phyloP scores from a whole-genome alignment of 2,888 invertebrate species.

The Cosmia trapezina region DNA sequence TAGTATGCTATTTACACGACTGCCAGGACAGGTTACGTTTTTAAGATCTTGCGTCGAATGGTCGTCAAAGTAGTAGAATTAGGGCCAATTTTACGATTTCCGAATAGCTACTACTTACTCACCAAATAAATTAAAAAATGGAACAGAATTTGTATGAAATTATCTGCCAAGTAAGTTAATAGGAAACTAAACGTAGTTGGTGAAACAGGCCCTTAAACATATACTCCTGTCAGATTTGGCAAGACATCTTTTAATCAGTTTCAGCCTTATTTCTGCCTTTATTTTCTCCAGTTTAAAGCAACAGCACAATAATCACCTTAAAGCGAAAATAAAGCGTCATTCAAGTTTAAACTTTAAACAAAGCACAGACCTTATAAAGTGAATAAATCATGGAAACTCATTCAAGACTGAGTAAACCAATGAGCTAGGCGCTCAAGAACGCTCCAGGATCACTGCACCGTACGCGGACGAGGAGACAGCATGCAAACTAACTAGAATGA shows the following conservation, averaged over 20 bases:
- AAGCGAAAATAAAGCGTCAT: neutral
- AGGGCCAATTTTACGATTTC: no score
- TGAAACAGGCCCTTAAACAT: no score
- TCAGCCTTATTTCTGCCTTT: neutral
- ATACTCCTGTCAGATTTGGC: neutral
- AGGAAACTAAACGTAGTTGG: no score
- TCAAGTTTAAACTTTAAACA: conserved; percentile 26
- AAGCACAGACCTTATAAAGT: conserved; percentile 27
- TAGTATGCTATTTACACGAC: no score
- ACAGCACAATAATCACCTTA: neutral
- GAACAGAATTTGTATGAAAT: no score
- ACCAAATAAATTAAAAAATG: no score
- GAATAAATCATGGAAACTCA: conserved; percentile 44
- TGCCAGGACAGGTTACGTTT: neutral
- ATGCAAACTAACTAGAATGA: conserved; percentile 65
- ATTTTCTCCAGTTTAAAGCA: neutral
- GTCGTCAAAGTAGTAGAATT: neutral
- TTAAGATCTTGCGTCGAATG: neutral
- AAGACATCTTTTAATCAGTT: neutral
- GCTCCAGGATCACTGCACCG: conserved; percentile 41
- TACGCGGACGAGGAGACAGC: conserved; percentile 50
- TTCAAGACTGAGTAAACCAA: conserved; percentile 28
- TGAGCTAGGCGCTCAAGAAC: conserved; percentile 39
- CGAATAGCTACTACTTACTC: no score
- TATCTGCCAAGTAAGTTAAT: no score